A percentile compares a stretch with the other conserved stretches of the same genome.
phyloP scores from a whole-genome alignment of 1,140 invertebrate genomes.

The Delia radicum region DNA sequence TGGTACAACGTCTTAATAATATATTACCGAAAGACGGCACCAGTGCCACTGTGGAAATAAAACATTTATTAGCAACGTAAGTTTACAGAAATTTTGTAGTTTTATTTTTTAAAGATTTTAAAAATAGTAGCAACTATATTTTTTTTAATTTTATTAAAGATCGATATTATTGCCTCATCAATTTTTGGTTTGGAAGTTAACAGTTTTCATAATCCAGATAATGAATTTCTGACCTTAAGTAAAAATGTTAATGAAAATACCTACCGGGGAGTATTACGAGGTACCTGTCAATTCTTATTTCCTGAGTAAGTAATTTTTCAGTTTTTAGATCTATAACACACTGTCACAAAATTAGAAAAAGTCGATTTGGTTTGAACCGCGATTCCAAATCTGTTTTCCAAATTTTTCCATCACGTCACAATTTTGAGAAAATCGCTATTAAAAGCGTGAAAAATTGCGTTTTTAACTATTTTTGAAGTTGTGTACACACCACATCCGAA shows the following conservation, averaged over 20 bases:
- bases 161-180: constrained; percentile 48
- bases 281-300: constrained; percentile 27
- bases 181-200: constrained; percentile 48
- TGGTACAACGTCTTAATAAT: constrained; percentile 37
- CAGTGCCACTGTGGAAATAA: constrained; percentile 14
- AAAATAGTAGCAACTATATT: too few relatives aligned
- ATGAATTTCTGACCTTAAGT: constrained; percentile 31
- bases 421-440: too few relatives aligned
- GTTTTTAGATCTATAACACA: too few relatives aligned
- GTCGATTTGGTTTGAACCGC: too few relatives aligned
- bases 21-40: constrained; percentile 29
- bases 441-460: too few relatives aligned
- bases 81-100: background rate
- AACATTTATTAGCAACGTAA: constrained; percentile 25
- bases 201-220: constrained; percentile 37
- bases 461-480: too few relatives aligned
- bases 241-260: constrained; percentile 29
- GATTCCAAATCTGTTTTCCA: too few relatives aligned
- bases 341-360: too few relatives aligned
- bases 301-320: constrained; percentile 30
- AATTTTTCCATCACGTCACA: too few relatives aligned
- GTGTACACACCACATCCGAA: too few relatives aligned
- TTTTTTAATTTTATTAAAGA: constrained; percentile 20
- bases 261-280: constrained; percentile 20
- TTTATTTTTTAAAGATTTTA: background rate